Conservation (phyloP, 1,140 invertebrate genomes). For the Venturia canescens region DNA sequence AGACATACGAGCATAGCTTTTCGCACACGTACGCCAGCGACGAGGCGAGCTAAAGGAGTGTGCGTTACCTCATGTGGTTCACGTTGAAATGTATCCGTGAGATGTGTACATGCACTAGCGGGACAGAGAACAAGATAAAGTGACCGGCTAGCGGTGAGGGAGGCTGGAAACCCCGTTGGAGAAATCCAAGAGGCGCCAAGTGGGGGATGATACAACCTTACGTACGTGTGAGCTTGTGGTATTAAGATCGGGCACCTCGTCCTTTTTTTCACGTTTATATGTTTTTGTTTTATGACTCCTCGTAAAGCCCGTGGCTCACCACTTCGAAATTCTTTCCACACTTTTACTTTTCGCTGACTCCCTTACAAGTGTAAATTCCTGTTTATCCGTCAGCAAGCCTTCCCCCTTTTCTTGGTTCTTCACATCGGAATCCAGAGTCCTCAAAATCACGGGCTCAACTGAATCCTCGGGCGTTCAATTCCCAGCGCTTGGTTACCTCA, state of each 20-base stretch:
- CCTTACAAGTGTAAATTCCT: too few species aligned
- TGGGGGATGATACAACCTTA: conserved; percentile 29
- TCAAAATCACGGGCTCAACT: too few species aligned
- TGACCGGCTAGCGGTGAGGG: neutral
- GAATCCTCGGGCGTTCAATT: too few species aligned
- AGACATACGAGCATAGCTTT: neutral
- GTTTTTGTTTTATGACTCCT: conserved; percentile 12
- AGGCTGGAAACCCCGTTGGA: neutral
- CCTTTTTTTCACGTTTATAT: conserved; percentile 14
- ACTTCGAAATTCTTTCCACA: conserved; percentile 35
- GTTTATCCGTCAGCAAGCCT: neutral
- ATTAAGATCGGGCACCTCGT: conserved; percentile 39
- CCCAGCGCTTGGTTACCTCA: too few species aligned
- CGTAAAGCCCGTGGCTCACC: conserved; percentile 3
- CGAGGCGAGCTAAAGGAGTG: neutral
- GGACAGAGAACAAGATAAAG: conserved; percentile 3
- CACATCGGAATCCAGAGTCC: too few species aligned
- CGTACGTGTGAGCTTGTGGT: conserved; percentile 42
- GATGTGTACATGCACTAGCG: neutral
- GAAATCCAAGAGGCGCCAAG: neutral
- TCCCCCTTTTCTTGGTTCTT: too few species aligned
- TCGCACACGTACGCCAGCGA: neutral
- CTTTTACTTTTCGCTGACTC: neutral
- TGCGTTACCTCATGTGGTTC: conserved; percentile 17
- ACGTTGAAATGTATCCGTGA: conserved; percentile 30